These are phyloP conservation scores for Drosophila ustulata DNA, from an alignment of 2,888 invertebrate species.

Conservation along the genomic window DNA sequence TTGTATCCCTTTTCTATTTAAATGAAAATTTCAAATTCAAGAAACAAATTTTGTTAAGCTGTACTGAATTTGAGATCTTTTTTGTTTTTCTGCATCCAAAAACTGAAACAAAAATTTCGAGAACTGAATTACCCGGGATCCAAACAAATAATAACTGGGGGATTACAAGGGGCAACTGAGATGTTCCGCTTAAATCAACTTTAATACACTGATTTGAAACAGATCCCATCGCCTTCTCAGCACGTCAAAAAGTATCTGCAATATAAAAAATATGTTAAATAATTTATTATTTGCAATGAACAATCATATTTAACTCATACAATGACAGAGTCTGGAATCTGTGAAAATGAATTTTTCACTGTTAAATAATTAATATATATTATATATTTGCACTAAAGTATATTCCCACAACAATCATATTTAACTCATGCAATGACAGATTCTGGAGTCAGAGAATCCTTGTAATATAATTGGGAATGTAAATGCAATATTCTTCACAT, in stretches of 20 bases:
- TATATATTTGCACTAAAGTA: neutral
- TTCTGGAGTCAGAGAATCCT: too few species aligned
- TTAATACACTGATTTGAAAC: neutral
- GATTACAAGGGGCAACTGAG: neutral
- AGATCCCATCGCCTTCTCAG: neutral
- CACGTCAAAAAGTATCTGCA: too few species aligned
- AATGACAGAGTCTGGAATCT: too few species aligned
- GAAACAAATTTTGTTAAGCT: slow-evolving; percentile 14
- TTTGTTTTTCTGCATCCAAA: slow-evolving; percentile 29
- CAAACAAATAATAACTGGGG: slow-evolving; percentile 24
- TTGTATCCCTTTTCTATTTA: neutral
- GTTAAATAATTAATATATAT: too few species aligned
- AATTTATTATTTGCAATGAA: too few species aligned
- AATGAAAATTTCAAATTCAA: too few species aligned
- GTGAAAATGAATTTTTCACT: too few species aligned
- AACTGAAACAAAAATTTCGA: slow-evolving; percentile 38
- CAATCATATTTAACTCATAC: too few species aligned
- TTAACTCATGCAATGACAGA: too few species aligned
- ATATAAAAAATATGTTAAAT: too few species aligned
- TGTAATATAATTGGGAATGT: neutral
- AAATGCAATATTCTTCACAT: neutral
- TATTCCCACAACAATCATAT: too few species aligned
- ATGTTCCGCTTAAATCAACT: neutral
- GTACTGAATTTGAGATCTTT: neutral
- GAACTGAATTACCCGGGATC: slow-evolving; percentile 30